Evolutionary conservation across 2,113 vertebrate genomes (phyloP).

Genomic region (Barnardius zonarius): DNA sequence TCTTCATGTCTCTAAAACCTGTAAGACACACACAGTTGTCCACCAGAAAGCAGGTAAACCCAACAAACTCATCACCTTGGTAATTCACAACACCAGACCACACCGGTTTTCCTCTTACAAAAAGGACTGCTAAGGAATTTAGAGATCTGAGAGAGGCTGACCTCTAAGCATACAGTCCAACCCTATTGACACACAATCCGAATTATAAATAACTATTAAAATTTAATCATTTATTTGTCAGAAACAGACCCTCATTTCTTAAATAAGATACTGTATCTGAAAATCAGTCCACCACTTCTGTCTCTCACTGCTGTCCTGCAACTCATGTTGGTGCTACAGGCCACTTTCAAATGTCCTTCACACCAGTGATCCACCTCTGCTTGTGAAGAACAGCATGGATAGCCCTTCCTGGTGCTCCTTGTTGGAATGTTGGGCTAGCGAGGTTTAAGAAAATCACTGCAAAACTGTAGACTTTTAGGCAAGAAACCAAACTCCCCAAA

Average conservation of each 20-base stretch:
- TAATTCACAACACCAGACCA: not conserved
- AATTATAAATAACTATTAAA: not conserved
- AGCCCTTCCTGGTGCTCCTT: not conserved
- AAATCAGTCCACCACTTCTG: not conserved
- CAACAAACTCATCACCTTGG: not conserved
- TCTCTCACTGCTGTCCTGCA: not conserved
- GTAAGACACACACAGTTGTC: not conserved
- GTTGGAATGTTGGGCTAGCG: not conserved
- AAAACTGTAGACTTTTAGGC: not conserved
- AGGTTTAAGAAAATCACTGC: not conserved
- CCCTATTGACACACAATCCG: not conserved
- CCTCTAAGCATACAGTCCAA: not conserved
- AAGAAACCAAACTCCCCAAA: not conserved
- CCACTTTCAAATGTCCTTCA: not conserved
- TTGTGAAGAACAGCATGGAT: not conserved
- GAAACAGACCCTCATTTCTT: not conserved
- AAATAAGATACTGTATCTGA: not conserved
- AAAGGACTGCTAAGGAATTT: not conserved
- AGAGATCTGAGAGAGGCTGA: not conserved
- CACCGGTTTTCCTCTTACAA: not conserved
- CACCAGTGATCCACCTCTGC: not conserved
- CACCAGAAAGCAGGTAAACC: not conserved
- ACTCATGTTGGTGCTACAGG: not conserved
- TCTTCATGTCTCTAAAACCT: not conserved
- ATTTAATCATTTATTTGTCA: not conserved